Conservation (phyloP, 2,797 vertebrate species). For the Sparidentex hasta region DNA sequence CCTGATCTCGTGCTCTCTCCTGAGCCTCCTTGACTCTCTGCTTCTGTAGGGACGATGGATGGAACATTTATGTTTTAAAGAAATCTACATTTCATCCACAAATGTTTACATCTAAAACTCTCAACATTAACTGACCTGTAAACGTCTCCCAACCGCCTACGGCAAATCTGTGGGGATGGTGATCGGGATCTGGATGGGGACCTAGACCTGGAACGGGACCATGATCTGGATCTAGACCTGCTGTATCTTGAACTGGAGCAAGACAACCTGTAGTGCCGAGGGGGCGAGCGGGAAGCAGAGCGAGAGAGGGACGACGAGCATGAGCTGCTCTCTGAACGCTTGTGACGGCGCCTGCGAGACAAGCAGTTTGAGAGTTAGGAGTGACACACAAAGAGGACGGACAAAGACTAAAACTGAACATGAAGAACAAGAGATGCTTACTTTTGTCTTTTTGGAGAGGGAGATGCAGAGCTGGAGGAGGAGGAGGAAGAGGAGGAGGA, state of each 20-base stretch:
- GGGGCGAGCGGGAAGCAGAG: constrained; percentile 84
- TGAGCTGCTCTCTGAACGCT: constrained; percentile 80
- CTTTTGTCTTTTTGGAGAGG: constrained; percentile 91
- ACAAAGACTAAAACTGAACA: neutral
- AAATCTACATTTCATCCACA: neutral
- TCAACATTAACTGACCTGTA: constrained; percentile 79
- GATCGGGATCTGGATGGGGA: constrained; percentile 72
- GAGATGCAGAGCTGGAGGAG: constrained; percentile 84
- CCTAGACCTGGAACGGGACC: constrained; percentile 71
- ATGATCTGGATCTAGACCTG: constrained; percentile 71
- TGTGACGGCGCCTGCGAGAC: constrained; percentile 77
- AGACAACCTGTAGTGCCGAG: constrained; percentile 47
- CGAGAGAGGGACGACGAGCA: constrained; percentile 86
- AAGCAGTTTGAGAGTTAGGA: neutral
- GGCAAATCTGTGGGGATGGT: constrained; percentile 65
- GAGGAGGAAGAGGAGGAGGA: constrained; percentile 75
- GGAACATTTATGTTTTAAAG: neutral
- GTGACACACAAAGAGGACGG: constrained; percentile 1
- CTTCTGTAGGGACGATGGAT: constrained; percentile 35
- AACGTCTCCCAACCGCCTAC: constrained; percentile 75
- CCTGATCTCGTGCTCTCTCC: constrained; percentile 69
- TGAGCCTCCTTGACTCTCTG: constrained; percentile 68
- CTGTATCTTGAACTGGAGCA: constrained; percentile 80
- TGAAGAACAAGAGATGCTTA: constrained; percentile 57
- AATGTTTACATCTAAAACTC: neutral